Base-by-base conservation (phyloP, 2,888 invertebrate genomes). In the Rotaria sp. region DNA sequence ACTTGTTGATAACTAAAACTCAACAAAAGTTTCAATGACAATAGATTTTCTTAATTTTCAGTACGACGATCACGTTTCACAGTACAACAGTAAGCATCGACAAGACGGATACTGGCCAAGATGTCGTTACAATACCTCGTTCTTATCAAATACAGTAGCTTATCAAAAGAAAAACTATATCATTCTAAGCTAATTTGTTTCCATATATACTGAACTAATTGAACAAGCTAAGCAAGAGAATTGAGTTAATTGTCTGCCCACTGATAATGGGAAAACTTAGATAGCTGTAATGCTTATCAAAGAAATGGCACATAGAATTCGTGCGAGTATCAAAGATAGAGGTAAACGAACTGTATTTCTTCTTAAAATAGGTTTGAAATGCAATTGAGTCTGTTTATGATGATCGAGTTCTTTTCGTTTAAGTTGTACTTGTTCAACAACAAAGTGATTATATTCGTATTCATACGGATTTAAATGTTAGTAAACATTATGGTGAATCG, bases 221-320 rank as follows among this genome's bases (percentile, higher is more conserved):
- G 94, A 95, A 90, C 93, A 93, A 88, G 95, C 95, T 0, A 90
- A 93, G 0, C 90, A 93, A 85, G 91, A 93, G 87, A 98, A 98
- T 91, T 94, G 94, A 0, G 96, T 99, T n/a, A 94, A 97, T 55
- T 96, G 95, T 91, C 92, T 99, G 86, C 96, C 96, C 0, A 97
- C 97, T 80, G 96, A 96, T 0, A 93, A 95, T 0, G 97, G 97
- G 0, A 97, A 98, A 92, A 97, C 97, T 0, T 96, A 94, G 89
- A 95, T 98, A 88, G 95, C 96, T 0, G 93, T 95, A 2, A 94
- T 96, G 91, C 92, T 97, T 57, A 93, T 97, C 80, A 95, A 96
- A 90, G 38, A 57, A n/a, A 41, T 80, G 13, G 11, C 80, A 26
- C 26, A 2, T 3, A 45, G 1, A 4, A 15, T n/a, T 45, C 80